Base-by-base conservation (phyloP, 2,888 invertebrate species). In the Drosophila nr. perissopoda region DNA sequence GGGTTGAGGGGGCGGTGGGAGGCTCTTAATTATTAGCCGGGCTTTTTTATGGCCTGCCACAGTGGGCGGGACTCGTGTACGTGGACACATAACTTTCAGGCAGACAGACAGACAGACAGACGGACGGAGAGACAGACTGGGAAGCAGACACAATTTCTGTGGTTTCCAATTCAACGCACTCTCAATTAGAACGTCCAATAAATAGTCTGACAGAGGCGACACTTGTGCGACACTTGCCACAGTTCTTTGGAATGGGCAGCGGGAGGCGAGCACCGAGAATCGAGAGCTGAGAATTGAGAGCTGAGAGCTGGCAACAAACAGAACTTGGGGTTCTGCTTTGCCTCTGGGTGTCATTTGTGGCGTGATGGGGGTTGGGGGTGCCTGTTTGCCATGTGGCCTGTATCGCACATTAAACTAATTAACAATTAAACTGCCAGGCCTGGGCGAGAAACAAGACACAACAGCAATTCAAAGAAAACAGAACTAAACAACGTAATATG, bases 91-190 rank as follows among this genome's bases (percentile, higher is more conserved):
- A 81, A 81, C 62, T 81, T 77, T 56, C 66, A 76, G 61, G 49
- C 73, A 46, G 48, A 18, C 31, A 33, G 53, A 48, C 56, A 46
- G 48, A 38, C 61, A 74, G 69, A 58, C 67, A 67, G 72, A 68
- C 71, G 62, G 66, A 53, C 57, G 62, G 67, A 46, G 52, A 38
- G 33, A 58, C 31, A 42, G 54, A 34, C 29, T 31, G 36, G 27
- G 42, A 29, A 8, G 27, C 53, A 70, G 68, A 72, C 83, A 57
- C 85, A 72, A 89, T 89, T 88, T 88, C 85, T 89, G 85, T 74
- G 85, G 85, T 86, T 86, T 86, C 85, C 90, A 86, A 86, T 90
- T 88, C 88, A 88, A 88, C 90, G 85, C 90, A 88, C 81, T 86
- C 90, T 70, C 85, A 86, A 86, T 86, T 86, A 86, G 85, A 88